Conservation (phyloP, 1,140 invertebrate genomes). For the Glossosoma conforme region DNA sequence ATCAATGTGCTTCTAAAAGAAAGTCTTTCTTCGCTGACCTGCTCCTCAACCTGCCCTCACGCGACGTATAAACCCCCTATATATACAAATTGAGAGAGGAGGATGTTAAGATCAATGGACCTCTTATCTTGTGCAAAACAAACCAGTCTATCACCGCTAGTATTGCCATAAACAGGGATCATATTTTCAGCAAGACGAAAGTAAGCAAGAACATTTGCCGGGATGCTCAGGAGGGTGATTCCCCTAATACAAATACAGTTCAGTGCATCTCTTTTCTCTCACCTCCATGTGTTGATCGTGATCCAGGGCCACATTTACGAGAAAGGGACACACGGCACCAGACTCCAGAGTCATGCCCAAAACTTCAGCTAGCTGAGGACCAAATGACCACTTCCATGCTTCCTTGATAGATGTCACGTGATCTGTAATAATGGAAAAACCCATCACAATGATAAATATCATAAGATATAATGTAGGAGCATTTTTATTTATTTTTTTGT, state of each 20-base stretch:
- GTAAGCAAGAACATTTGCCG: too few relatives aligned
- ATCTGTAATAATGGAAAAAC: slow-evolving; percentile 29
- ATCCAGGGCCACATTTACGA: slow-evolving; percentile 40
- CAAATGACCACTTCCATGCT: slow-evolving; percentile 45
- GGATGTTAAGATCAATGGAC: too few relatives aligned
- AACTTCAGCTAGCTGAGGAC: slow-evolving; percentile 31
- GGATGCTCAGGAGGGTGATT: too few relatives aligned
- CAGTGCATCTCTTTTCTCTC: neutral
- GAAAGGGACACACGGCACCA: slow-evolving; percentile 39
- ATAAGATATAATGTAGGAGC: neutral
- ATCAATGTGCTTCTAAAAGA: too few relatives aligned
- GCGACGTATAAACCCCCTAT: too few relatives aligned
- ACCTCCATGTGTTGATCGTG: slow-evolving; percentile 42
- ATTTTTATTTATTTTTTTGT: neutral
- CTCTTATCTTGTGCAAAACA: too few relatives aligned
- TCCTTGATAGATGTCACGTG: slow-evolving; percentile 39
- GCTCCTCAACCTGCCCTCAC: too few relatives aligned
- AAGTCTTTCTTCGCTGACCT: too few relatives aligned
- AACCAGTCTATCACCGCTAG: too few relatives aligned
- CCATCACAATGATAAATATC: neutral
- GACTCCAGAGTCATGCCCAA: slow-evolving; percentile 38
- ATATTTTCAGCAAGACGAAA: too few relatives aligned
- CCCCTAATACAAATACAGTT: neutral
- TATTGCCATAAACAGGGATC: too few relatives aligned
- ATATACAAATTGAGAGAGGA: too few relatives aligned